Percentiles rank a stretch among this genome's conserved stretches.
Conservation (phyloP, 2,797 vertebrate species). For the Esox masquinongy region DNA sequence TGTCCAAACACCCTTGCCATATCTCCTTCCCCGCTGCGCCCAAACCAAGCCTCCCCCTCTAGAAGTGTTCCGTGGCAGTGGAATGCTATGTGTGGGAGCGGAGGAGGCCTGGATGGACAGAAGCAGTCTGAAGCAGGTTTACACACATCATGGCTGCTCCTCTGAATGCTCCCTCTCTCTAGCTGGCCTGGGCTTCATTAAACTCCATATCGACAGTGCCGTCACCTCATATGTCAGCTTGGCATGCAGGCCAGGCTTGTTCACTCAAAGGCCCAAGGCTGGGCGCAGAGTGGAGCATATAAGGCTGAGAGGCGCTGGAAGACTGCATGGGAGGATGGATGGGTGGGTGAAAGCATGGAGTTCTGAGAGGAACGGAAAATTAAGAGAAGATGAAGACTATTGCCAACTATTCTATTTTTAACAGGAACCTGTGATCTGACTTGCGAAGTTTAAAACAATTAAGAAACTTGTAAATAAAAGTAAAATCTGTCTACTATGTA, state of each 20-base stretch:
- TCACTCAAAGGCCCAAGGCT: constrained; percentile 52
- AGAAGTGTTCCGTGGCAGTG: not conserved
- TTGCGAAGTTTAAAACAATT: too few relatives aligned
- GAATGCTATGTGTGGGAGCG: constrained; percentile 9
- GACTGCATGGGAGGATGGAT: not conserved
- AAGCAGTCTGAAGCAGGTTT: not conserved
- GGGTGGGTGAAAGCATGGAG: not conserved
- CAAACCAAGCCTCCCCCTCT: not conserved
- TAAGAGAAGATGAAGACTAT: too few relatives aligned
- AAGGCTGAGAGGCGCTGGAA: constrained; percentile 12
- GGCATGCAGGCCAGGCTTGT: constrained; percentile 30
- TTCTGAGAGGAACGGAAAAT: not conserved
- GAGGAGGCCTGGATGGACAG: not conserved
- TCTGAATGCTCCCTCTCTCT: not conserved
- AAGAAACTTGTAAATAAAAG: too few relatives aligned
- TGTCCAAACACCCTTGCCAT: constrained; percentile 10
- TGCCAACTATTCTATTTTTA: too few relatives aligned
- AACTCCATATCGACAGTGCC: constrained; percentile 55
- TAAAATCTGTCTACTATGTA: too few relatives aligned
- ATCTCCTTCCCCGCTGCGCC: not conserved
- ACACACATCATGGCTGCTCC: not conserved
- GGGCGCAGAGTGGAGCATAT: constrained; percentile 37
- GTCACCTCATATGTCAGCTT: constrained; percentile 62
- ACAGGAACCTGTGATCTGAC: too few relatives aligned
- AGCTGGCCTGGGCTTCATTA: constrained; percentile 47